Evolutionary conservation across 2,888 invertebrate genomes (phyloP).

Genomic region (Frankliniella fusca): DNA sequence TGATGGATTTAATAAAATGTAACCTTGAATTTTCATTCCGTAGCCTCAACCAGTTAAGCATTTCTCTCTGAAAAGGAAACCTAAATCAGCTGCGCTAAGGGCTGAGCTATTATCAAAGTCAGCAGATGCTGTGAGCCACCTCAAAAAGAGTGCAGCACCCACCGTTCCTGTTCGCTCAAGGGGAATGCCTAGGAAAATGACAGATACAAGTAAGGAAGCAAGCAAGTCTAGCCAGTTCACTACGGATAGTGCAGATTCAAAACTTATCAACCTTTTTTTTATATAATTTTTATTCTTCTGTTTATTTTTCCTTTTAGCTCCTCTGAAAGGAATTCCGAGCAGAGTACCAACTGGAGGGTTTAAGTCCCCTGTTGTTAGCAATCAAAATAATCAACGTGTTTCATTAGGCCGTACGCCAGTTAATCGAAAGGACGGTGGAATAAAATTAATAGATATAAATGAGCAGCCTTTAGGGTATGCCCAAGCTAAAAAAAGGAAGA

Average conservation of each 20-base stretch:
- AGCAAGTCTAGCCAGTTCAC: neutral
- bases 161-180: constrained; percentile 82
- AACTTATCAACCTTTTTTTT: constrained; percentile 11
- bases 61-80: constrained; percentile 87
- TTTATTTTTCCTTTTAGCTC: constrained; percentile 55
- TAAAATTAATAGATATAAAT: constrained; percentile 88
- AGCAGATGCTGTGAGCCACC: constrained; percentile 79
- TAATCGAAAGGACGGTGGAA: constrained; percentile 81
- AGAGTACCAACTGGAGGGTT: constrained; percentile 63
- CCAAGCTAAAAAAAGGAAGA: constrained; percentile 81
- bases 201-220: constrained; percentile 74
- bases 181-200: constrained; percentile 93
- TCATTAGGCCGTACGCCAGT: constrained; percentile 60
- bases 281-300: neutral
- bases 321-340: constrained; percentile 86
- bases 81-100: constrained; percentile 86
- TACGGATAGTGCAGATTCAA: constrained; percentile 33
- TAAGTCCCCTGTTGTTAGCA: constrained; percentile 44
- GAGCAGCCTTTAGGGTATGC: constrained; percentile 85
- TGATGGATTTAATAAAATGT: constrained; percentile 18
- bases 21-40: constrained; percentile 33
- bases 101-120: constrained; percentile 89
- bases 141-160: constrained; percentile 83
- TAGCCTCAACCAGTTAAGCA: constrained; percentile 83
- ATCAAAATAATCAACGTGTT: constrained; percentile 46